phyloP scores from a whole-genome alignment of 30 jellyfish, hydroid and myxozoan genomes.

The Aurelia sp. region DNA sequence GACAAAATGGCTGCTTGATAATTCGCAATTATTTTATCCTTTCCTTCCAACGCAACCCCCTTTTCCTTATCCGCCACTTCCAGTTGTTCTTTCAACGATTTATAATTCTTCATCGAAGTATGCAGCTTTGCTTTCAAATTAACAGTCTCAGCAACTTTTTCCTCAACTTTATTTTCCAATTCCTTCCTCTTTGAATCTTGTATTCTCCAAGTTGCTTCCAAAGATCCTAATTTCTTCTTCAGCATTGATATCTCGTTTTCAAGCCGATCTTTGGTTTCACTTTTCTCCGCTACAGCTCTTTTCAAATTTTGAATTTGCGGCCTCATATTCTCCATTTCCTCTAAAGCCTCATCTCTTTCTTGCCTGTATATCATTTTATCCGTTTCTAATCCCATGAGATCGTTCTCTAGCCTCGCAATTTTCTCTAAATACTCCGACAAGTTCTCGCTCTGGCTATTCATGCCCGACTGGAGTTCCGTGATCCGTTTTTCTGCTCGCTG shows the following conservation, averaged over 20 bases:
- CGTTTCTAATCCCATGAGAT: constrained; percentile 57
- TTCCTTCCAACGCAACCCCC: constrained; percentile 2
- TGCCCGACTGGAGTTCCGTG: constrained; percentile 31
- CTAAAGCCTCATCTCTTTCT: constrained; percentile 66
- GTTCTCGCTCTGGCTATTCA: constrained; percentile 21
- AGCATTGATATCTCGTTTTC: constrained; percentile 11
- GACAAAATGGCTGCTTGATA: constrained; percentile 12
- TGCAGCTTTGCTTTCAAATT: constrained; percentile 16
- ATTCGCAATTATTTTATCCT: constrained; percentile 38
- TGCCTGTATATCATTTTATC: constrained; percentile 62
- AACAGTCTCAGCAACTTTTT: constrained; percentile 18
- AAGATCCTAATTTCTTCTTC: constrained; percentile 8
- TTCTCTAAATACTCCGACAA: constrained; percentile 8
- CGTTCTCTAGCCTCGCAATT: constrained; percentile 34
- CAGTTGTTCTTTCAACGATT: constrained; percentile 25
- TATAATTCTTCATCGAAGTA: constrained; percentile 12
- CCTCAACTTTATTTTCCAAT: constrained; percentile 27
- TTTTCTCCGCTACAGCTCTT: background rate
- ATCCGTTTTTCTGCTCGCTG: constrained; percentile 28
- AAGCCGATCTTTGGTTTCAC: constrained; percentile 9
- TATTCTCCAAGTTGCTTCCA: constrained; percentile 13
- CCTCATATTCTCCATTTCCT: constrained; percentile 39
- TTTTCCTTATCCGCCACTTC: constrained; percentile 26
- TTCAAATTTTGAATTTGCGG: constrained; percentile 40
- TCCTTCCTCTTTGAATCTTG: constrained; percentile 43